Conservation (phyloP, 1,140 invertebrate species). For the Tetramorium simillimum region DNA sequence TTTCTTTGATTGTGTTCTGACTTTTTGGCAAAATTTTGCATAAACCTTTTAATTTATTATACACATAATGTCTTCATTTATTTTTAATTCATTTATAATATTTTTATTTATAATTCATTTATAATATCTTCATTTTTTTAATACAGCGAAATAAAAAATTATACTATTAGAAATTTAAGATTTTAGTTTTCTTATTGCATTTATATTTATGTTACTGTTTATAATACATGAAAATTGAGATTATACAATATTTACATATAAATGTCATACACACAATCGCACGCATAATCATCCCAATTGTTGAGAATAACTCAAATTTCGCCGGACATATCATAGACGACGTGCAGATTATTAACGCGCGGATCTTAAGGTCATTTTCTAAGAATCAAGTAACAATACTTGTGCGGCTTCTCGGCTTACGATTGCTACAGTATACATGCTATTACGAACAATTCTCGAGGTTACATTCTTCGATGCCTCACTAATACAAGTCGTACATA, state of each 20-base stretch:
- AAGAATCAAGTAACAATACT: slow-evolving; percentile 28
- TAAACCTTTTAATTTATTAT: background rate
- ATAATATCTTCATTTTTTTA: background rate
- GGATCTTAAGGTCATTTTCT: slow-evolving; percentile 21
- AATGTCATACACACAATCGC: no score
- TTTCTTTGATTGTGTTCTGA: background rate
- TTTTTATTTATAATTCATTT: background rate
- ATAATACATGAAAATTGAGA: background rate
- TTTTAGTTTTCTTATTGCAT: background rate
- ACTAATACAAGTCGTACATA: slow-evolving; percentile 30
- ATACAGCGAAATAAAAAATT: background rate
- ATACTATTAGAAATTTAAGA: background rate
- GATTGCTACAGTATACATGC: background rate
- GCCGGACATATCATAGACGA: no score
- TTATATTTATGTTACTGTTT: background rate
- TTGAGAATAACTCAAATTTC: background rate
- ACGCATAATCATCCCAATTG: background rate
- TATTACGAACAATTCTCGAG: slow-evolving; percentile 45
- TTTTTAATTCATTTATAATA: background rate
- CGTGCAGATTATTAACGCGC: background rate
- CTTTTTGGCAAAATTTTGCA: background rate
- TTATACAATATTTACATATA: background rate
- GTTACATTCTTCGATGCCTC: slow-evolving; percentile 43
- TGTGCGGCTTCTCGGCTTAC: slow-evolving; percentile 24
- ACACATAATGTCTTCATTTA: background rate